Base-by-base conservation (phyloP, 2,797 vertebrate genomes). In the Enteromius argenteus region DNA sequence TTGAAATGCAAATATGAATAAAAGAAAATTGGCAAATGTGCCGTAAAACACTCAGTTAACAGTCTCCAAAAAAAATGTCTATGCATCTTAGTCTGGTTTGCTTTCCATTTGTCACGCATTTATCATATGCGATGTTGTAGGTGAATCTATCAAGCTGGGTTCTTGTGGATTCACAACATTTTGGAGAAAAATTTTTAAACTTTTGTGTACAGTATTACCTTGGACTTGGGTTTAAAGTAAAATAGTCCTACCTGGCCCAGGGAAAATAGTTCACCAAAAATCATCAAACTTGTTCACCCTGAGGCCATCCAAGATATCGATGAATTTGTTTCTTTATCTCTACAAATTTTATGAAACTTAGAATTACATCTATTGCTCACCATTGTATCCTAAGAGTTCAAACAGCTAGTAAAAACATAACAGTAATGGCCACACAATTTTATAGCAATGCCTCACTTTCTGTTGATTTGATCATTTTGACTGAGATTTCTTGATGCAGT, bases 1-100 rank as follows among this genome's bases (percentile, higher is more conserved):
- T 80, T 62, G 15, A 87, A 86, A 86, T 80, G 85, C 49, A 68
- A 71, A 84, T 86, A 81, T 11, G 37, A 58, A 81, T 83, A 71
- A 73, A 83, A 49, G 84, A 19, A 85, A 69, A 78, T 39, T 73
- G 74, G 72, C 23, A 62, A 83, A 75, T 69, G 49, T 44, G 60
- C 21, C 13, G 21, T 5, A 76, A 83, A 39, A 60, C 13, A n/a
- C 23, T 66, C 39, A n/a, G 15, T 21, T 66, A 46, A 32, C 17
- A 79, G 3, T 21, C 42, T 64, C 19, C 14, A 32, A 78, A 78
- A 74, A 21, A 56, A 11, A 56, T 42, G n/a, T 58, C 23, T 15
- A 3, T 64, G 46, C 27, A 5, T 27, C 23, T 19, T 53, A 51
- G 49, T 13, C 30, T 13, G 30, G 60, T 79, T 67, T 79, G 46